phyloP scores from a whole-genome alignment of 2,113 vertebrate species.

The Beaufortia kweichowensis region DNA sequence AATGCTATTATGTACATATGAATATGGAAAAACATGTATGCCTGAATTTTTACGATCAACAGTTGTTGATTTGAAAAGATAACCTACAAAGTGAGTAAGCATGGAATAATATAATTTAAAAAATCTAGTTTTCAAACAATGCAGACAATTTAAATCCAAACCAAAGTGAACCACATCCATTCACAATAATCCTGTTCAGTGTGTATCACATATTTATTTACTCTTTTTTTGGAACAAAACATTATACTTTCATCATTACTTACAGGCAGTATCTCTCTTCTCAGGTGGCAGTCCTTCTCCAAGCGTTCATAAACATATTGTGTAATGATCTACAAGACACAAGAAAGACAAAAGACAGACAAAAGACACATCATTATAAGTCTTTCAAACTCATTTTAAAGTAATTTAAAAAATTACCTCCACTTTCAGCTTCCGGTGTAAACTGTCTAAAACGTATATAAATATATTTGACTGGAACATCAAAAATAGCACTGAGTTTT shows the following conservation, averaged over 20 bases:
- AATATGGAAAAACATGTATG: too few relatives aligned
- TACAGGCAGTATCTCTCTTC: constrained; percentile 90
- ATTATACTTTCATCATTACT: constrained; percentile 73
- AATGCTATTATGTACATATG: constrained; percentile 11
- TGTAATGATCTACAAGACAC: constrained; percentile 87
- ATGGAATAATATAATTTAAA: constrained; percentile 61
- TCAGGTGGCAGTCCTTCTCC: constrained; percentile 92
- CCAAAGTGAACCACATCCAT: constrained; percentile 51
- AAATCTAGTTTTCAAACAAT: constrained; percentile 64
- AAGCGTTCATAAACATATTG: constrained; percentile 91
- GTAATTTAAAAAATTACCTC: constrained; percentile 32
- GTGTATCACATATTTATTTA: constrained; percentile 59
- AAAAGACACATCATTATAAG: constrained; percentile 37
- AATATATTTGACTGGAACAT: too few relatives aligned
- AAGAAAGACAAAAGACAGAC: too few relatives aligned
- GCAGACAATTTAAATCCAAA: constrained; percentile 67
- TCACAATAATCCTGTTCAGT: constrained; percentile 70
- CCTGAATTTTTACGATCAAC: too few relatives aligned
- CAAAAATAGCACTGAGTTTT: too few relatives aligned
- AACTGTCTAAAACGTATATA: too few relatives aligned
- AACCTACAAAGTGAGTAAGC: not conserved
- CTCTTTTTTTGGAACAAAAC: constrained; percentile 58
- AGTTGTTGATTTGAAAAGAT: too few relatives aligned
- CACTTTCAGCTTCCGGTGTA: not conserved
- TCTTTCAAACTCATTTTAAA: not conserved